Evolutionary conservation across 2,888 invertebrate genomes (phyloP).

Genomic region (Drosophila birchii): DNA sequence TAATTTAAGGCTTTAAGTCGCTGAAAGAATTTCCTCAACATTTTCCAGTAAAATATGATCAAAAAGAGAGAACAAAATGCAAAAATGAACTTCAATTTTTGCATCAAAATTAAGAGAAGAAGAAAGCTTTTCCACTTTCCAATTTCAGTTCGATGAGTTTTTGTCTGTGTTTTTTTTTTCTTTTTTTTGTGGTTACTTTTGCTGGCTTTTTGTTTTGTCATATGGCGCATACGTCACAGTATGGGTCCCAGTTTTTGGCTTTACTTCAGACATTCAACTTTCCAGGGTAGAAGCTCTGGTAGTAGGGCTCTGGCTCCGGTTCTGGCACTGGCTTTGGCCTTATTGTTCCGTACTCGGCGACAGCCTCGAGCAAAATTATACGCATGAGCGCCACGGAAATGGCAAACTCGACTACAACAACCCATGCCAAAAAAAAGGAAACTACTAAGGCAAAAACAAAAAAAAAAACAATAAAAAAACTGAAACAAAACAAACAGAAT

Average conservation of each 20-base stretch:
- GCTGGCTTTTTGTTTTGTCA: constrained; percentile 32
- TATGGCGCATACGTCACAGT: constrained; percentile 69
- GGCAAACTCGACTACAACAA: constrained; percentile 72
- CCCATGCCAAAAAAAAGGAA: constrained; percentile 60
- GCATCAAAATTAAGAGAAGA: constrained; percentile 28
- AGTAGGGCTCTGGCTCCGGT: neutral
- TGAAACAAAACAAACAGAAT: constrained; percentile 72
- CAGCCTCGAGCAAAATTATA: constrained; percentile 79
- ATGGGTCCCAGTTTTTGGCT: constrained; percentile 54
- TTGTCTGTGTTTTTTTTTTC: neutral
- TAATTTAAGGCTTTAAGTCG: constrained; percentile 72
- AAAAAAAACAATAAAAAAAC: constrained; percentile 52
- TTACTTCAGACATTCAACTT: constrained; percentile 47
- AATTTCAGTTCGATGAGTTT: constrained; percentile 34
- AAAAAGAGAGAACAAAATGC: neutral
- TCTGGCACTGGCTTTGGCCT: constrained; percentile 19
- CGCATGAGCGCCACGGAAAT: constrained; percentile 80
- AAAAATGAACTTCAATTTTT: constrained; percentile 16
- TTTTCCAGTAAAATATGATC: constrained; percentile 15
- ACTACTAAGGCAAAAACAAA: constrained; percentile 40
- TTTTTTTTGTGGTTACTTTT: constrained; percentile 6
- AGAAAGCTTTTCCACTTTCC: constrained; percentile 11
- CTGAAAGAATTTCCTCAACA: constrained; percentile 18
- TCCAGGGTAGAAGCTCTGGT: constrained; percentile 3
- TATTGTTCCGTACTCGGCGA: constrained; percentile 76